A percentile compares a stretch with the other conserved stretches of the same genome.
Conservation (phyloP, 2,113 vertebrate species). For the Alligator mississippiensis region DNA sequence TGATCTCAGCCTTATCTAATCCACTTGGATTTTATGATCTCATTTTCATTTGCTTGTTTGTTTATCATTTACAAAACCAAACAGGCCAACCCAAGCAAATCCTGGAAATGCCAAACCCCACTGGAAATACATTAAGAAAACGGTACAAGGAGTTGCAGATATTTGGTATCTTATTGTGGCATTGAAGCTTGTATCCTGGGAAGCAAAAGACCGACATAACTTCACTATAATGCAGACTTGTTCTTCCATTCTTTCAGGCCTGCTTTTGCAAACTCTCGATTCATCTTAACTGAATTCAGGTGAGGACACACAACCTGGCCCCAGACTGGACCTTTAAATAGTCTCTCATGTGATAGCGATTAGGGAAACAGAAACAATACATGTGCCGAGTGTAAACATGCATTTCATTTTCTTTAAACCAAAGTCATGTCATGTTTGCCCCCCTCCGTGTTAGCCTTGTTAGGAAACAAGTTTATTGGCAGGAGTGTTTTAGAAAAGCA, state of each 20-base stretch:
- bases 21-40: neutral
- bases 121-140: neutral
- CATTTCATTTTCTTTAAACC: neutral
- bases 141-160: neutral
- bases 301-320: neutral
- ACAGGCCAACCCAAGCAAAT: neutral
- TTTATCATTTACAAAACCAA: neutral
- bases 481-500: conserved; percentile 40
- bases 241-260: conserved; percentile 1
- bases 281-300: neutral
- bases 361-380: too few relatives aligned
- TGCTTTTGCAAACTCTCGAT: conserved; percentile 2
- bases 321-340: conserved; percentile 12
- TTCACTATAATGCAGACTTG: neutral
- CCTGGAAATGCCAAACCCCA: neutral
- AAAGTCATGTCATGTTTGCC: neutral
- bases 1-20: neutral
- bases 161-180: neutral
- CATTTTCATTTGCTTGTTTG: neutral
- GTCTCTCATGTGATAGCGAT: too few relatives aligned
- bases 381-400: neutral
- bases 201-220: neutral
- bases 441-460: neutral
- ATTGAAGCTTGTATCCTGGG: neutral
- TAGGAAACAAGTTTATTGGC: conserved; percentile 42